Percentiles rank a stretch among this genome's conserved stretches.
phyloP scores from a whole-genome alignment of 2,888 invertebrate genomes.

The Mycogona germanica region DNA sequence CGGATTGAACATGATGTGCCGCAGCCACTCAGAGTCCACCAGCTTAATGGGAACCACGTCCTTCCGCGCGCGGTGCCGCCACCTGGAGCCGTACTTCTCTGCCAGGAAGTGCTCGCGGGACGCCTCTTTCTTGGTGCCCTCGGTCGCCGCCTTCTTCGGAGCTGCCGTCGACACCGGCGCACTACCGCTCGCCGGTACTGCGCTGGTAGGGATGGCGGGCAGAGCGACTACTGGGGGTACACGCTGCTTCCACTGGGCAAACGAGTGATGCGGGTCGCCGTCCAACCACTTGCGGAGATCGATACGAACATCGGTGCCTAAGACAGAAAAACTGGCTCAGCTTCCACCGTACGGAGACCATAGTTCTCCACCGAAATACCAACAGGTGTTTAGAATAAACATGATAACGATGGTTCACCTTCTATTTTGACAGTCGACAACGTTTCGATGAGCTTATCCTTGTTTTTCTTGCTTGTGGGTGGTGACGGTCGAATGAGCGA shows the following conservation, averaged over 20 bases:
- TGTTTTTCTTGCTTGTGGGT: constrained; percentile 25
- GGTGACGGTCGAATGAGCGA: constrained; percentile 47
- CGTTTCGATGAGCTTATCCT: constrained; percentile 25
- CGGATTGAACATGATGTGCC: constrained; percentile 82
- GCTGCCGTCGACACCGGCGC: not conserved
- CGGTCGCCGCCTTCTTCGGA: constrained; percentile 2
- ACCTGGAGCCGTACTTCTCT: constrained; percentile 61
- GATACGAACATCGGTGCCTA: constrained; percentile 49
- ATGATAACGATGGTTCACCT: too few species aligned
- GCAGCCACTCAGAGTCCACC: constrained; percentile 68
- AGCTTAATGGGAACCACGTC: constrained; percentile 45
- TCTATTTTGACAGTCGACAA: constrained; percentile 24
- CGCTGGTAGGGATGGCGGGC: not conserved
- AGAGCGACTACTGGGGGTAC: constrained; percentile 44
- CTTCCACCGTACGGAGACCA: too few species aligned
- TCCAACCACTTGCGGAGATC: constrained; percentile 60
- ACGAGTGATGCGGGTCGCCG: constrained; percentile 54
- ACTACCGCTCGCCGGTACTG: not conserved
- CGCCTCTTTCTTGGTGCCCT: constrained; percentile 30
- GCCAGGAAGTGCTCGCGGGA: constrained; percentile 45
- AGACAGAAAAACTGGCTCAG: too few species aligned
- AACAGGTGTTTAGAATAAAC: not conserved
- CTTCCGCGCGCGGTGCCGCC: constrained; percentile 41
- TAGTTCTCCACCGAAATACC: not conserved
- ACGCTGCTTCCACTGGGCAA: constrained; percentile 54